phyloP scores from a whole-genome alignment of 2,113 vertebrate species.

The Equus quagga region DNA sequence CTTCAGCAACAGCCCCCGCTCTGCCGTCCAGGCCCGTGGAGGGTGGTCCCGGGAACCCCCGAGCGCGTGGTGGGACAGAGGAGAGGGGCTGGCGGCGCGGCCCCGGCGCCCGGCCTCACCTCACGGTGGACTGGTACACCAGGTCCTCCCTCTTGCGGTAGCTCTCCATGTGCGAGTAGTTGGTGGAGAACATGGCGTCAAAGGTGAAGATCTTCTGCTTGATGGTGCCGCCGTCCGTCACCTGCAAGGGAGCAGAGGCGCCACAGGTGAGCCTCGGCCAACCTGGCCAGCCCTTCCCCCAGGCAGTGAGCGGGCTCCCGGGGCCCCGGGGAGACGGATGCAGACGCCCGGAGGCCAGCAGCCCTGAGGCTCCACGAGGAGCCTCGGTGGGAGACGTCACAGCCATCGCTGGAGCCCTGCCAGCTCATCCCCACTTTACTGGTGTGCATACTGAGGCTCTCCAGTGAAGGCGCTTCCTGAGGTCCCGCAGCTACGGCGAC shows the following conservation, averaged over 20 bases:
- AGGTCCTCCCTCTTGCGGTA: slow-evolving; percentile 91
- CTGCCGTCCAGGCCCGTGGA: not conserved
- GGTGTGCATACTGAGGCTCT: not conserved
- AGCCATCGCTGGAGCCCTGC: not conserved
- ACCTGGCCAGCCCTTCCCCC: fast-evolving
- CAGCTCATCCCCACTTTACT: fast-evolving
- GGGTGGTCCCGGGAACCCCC: not conserved
- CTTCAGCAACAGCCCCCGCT: not conserved
- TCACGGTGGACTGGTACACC: slow-evolving; percentile 95
- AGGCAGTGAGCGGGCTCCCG: fast-evolving
- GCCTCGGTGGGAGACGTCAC: not conserved
- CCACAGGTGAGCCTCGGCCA: not conserved
- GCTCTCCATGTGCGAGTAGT: slow-evolving; percentile 94
- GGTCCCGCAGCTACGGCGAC: fast-evolving
- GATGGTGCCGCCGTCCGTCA: slow-evolving; percentile 92
- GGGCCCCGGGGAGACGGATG: fast-evolving
- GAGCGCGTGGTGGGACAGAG: fast-evolving
- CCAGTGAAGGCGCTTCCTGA: too few species aligned
- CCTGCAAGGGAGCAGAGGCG: slow-evolving; percentile 84
- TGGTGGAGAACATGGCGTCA: slow-evolving; percentile 96
- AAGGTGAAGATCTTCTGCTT: slow-evolving; percentile 98
- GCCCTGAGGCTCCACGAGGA: not conserved
- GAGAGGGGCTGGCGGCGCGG: too few species aligned
- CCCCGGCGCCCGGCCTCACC: slow-evolving; percentile 85
- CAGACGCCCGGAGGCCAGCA: not conserved